A percentile compares a stretch with the other conserved stretches of the same genome.
These are phyloP conservation scores for Ctenoplectra terminalis DNA, from an alignment of 1,140 invertebrate species.

Conservation along the genomic window DNA sequence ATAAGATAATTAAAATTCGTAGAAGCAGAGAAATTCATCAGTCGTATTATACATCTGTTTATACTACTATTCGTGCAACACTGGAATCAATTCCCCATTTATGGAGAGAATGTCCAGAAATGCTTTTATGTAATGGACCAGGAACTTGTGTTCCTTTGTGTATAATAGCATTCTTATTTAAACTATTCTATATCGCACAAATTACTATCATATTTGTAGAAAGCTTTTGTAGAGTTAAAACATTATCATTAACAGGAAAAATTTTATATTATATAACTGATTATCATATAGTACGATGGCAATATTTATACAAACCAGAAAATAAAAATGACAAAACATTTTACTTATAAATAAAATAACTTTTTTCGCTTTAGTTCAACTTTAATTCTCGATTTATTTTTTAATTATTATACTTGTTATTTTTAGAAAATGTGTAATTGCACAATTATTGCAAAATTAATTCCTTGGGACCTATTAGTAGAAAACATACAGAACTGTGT, in stretches of 20 bases:
- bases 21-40: slow-evolving; percentile 95
- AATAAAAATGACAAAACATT: slow-evolving; percentile 66
- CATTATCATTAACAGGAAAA: slow-evolving; percentile 93
- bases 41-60: slow-evolving; percentile 90
- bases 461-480: slow-evolving; percentile 70
- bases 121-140: slow-evolving; percentile 96
- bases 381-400: slow-evolving; percentile 27
- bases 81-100: slow-evolving; percentile 88
- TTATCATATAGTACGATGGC: slow-evolving; percentile 96
- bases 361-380: too few relatives aligned
- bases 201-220: slow-evolving; percentile 95
- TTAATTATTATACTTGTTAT: slow-evolving; percentile 17
- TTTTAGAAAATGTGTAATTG: slow-evolving; percentile 60
- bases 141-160: slow-evolving; percentile 97
- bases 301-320: slow-evolving; percentile 75
- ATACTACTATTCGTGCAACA: slow-evolving; percentile 89
- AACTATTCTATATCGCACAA: slow-evolving; percentile 86
- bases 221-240: slow-evolving; percentile 96
- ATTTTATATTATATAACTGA: slow-evolving; percentile 93
- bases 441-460: slow-evolving; percentile 48
- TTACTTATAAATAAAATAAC: slow-evolving; percentile 71
- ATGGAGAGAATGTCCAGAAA: slow-evolving; percentile 87
- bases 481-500: slow-evolving; percentile 65
- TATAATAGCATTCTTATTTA: slow-evolving; percentile 87
- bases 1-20: slow-evolving; percentile 87